A percentile compares a stretch with the other conserved stretches of the same genome.
Evolutionary conservation across 2,888 invertebrate species (phyloP).

Genomic region (Nipponacmea schrenckii): DNA sequence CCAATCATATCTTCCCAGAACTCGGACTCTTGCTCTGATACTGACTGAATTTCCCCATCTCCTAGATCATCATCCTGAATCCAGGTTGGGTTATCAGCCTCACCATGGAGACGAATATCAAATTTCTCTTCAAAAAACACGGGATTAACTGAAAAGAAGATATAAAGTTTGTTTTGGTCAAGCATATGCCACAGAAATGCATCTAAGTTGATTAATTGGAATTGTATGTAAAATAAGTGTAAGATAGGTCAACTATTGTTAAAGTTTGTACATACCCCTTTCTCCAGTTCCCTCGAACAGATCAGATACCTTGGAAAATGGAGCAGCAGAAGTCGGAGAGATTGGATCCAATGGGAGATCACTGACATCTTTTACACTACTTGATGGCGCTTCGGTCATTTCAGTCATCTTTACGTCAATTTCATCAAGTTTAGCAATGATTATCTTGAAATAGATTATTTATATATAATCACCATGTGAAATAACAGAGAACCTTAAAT

Average conservation of each 20-base stretch:
- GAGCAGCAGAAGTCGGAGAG: background rate
- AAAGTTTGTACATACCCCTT: conserved; percentile 5
- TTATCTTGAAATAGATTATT: conserved; percentile 36
- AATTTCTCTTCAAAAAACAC: conserved; percentile 28
- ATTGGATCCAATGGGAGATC: conserved; percentile 14
- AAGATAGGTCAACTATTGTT: too few relatives aligned
- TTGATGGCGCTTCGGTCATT: conserved; percentile 22
- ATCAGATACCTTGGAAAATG: conserved; percentile 15
- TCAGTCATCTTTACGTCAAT: conserved; percentile 37
- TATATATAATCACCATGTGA: conserved; percentile 33
- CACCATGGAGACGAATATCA: background rate
- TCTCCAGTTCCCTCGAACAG: conserved; percentile 11
- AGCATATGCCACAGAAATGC: background rate
- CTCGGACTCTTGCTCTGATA: conserved; percentile 78
- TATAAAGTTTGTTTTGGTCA: background rate
- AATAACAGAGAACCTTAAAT: too few relatives aligned
- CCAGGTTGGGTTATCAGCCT: conserved; percentile 39
- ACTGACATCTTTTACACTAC: conserved; percentile 12
- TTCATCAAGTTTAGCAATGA: conserved; percentile 45
- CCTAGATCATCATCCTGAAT: conserved; percentile 38
- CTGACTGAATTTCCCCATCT: conserved; percentile 30
- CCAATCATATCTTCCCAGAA: conserved; percentile 96
- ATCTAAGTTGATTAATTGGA: too few relatives aligned
- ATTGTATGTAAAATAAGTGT: too few relatives aligned
- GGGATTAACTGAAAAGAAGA: conserved; percentile 37